Evolutionary conservation across 2,113 vertebrate genomes (phyloP), one percentile per base, ranked within the genome.

Genomic region (Prionailurus viverrinus): DNA sequence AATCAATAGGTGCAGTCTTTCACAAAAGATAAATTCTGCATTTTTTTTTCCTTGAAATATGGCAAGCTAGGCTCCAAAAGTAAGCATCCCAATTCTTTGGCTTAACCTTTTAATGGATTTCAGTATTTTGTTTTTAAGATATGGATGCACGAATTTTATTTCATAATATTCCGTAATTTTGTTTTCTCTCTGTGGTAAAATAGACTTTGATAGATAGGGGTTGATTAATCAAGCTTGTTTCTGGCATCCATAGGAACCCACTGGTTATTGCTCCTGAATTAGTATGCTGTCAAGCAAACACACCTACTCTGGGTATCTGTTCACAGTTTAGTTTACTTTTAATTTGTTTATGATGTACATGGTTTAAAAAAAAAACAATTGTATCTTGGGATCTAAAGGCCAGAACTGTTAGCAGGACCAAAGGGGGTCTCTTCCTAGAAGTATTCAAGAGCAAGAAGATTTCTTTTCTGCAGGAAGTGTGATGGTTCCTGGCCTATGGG

Each of bases 151-250:
- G 41, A 91, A 83, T 94, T 88, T 89, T 39, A 96, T 73, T 96
- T 85, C 16, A 94, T 39, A 85, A 27, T 74, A 73, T 19, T 15
- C 3, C 6, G 73, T 39, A 48, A 2, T 73, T 96, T 83, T 16
- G 55, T 33, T 73, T 69, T 51, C 41, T 85, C 2, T 61, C 7
- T 80, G 7, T 63, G 11, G n/a, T 76, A 76, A 94, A 85, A 41
- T 29, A 48, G 19, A 78, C n/a, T 45, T 94, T 68, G 53, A 65
- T 41, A 74, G 36, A 83, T 29, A 78, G 41, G 27, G 21, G 16
- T 51, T 63, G n/a, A 53, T 81, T 94, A 36, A 53, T 90, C 58
- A 93, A 58, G 19, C 21, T 76, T 96, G 90, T 81, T 96, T 71
- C 79, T 89, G 25, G 6, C 3, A 31, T 48, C 18, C 82, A 55